Evolutionary conservation across 2,888 invertebrate species (phyloP).

Genomic region (Lobophora halterata): DNA sequence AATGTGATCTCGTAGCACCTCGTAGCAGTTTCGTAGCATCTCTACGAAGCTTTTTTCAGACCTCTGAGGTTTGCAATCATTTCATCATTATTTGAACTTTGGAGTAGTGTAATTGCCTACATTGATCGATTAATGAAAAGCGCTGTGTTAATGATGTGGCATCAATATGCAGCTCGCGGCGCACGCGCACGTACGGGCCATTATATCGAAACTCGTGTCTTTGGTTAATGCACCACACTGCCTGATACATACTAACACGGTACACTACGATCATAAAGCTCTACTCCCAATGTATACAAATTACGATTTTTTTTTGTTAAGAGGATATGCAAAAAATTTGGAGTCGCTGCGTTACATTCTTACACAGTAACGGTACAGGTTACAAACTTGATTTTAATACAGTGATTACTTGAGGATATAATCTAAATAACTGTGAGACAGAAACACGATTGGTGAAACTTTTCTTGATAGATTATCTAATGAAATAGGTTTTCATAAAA

Average conservation of each 20-base stretch:
- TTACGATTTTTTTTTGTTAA: too few relatives aligned
- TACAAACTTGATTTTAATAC: too few relatives aligned
- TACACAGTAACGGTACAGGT: too few relatives aligned
- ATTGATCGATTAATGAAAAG: slow-evolving; percentile 8
- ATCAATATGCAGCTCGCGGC: slow-evolving; percentile 56
- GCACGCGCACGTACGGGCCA: slow-evolving; percentile 44
- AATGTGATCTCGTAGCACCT: slow-evolving; percentile 44
- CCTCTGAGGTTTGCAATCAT: slow-evolving; percentile 4
- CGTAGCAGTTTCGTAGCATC: slow-evolving; percentile 54
- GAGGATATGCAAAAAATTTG: too few relatives aligned
- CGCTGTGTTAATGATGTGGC: slow-evolving; percentile 45
- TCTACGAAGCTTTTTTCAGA: slow-evolving; percentile 20
- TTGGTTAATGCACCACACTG: slow-evolving; percentile 23
- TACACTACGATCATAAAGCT: slow-evolving; percentile 5
- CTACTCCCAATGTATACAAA: not conserved
- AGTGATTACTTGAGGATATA: too few relatives aligned
- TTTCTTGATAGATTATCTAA: too few relatives aligned
- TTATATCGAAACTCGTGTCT: slow-evolving; percentile 44
- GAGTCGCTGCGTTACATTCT: too few relatives aligned
- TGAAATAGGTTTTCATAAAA: too few relatives aligned
- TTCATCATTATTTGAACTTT: not conserved
- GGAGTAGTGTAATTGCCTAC: slow-evolving; percentile 1
- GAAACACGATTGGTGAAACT: too few relatives aligned
- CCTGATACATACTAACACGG: slow-evolving; percentile 27
- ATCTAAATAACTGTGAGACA: too few relatives aligned